Evolutionary conservation across 2,797 vertebrate genomes (phyloP), one percentile per base, ranked within the genome.

Genomic region (Acrossocheilus fasciatus): DNA sequence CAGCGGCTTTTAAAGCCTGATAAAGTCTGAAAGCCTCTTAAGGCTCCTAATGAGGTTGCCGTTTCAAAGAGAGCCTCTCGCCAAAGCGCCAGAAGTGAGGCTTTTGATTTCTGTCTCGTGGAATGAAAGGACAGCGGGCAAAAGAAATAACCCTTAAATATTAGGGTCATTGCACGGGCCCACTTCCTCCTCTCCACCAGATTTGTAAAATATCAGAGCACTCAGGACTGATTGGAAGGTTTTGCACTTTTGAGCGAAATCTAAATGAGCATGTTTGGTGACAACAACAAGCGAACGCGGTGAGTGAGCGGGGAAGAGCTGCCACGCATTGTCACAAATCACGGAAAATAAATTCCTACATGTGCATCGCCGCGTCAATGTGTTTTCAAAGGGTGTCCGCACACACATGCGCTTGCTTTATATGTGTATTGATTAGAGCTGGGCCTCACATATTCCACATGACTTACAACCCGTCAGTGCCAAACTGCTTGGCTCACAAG

Each of bases 391-490:
- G 68, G 57, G 39, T 73, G 78, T 81, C 68, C 41, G 85, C 85
- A 79, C 86, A 86, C 87, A 85, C 82, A 84, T 36, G 86, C 76
- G 36, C 47, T 68, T 91, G 88, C 91, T 94, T 94, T 95, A 96
- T 96, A 94, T 92, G 89, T 36, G 43, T 96, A 97, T 97, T 94
- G 96, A 97, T 97, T 95, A 89, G 89, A 90, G 93, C 94, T 94
- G 93, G 91, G 88, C 90, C 91, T 93, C 88, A 91, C 92, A 95
- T 96, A 93, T 96, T 94, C 93, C 91, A 93, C 92, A 93, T 96
- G 95, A 96, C 93, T 96, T 95, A 95, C 93, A 92, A 91, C 92
- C 92, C 89, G 89, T 92, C 93, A 91, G 90, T 91, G 94, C 93
- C 95, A 96, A 95, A 95, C 93, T 94, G 93, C 92, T 92, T 91